A percentile compares a stretch with the other conserved stretches of the same genome.
Evolutionary conservation across 2,113 vertebrate species (phyloP).

Genomic region (Bujurquina vittata): DNA sequence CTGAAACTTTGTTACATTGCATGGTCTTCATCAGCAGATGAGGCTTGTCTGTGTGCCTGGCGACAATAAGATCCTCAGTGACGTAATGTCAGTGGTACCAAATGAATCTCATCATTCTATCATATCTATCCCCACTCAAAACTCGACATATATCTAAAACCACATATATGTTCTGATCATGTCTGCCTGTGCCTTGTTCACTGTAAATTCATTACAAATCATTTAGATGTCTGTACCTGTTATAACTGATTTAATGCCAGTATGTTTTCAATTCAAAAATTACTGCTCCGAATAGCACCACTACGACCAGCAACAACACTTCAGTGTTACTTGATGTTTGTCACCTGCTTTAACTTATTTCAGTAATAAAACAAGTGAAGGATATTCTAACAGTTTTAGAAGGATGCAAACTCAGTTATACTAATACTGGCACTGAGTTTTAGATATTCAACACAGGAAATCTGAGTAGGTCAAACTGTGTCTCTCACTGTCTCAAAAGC

Average conservation of each 20-base stretch:
- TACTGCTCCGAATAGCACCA: background rate
- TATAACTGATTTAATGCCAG: background rate
- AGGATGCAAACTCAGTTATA: background rate
- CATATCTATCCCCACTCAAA: too few species aligned
- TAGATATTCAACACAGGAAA: background rate
- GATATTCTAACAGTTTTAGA: background rate
- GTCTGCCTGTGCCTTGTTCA: background rate
- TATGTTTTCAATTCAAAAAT: background rate
- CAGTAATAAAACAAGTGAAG: background rate
- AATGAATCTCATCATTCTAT: too few species aligned
- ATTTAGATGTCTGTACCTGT: background rate
- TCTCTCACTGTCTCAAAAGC: too few species aligned
- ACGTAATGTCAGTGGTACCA: too few species aligned
- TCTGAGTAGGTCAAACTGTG: too few species aligned
- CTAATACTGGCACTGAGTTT: background rate
- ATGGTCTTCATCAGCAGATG: background rate
- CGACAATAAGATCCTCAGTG: background rate
- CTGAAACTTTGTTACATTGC: background rate
- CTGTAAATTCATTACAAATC: background rate
- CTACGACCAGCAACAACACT: background rate
- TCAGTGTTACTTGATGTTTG: background rate
- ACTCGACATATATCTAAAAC: too few species aligned
- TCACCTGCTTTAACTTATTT: background rate
- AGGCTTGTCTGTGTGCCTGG: background rate
- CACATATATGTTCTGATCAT: too few species aligned